phyloP scores from a whole-genome alignment of 2,113 vertebrate genomes.

The Balaenoptera acutorostrata region DNA sequence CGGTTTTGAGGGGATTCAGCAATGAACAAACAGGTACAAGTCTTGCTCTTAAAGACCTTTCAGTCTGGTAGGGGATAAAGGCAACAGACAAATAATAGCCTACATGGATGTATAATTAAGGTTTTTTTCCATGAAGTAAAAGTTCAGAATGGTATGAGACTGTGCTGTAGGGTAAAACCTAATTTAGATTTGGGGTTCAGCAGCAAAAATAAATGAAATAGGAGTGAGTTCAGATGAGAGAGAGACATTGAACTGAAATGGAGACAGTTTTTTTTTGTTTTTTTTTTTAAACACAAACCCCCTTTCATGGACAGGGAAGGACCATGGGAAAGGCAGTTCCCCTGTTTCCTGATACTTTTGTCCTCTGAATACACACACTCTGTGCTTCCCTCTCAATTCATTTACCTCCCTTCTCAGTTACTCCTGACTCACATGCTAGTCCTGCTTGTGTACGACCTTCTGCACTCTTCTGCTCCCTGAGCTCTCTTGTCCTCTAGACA shows the following conservation, averaged over 20 bases:
- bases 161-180: neutral
- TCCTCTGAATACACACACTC: neutral
- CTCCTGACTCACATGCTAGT: neutral
- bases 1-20: neutral
- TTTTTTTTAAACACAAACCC: neutral
- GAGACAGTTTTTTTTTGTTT: neutral
- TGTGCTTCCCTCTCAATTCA: accelerated
- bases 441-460: neutral
- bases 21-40: neutral
- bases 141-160: neutral
- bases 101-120: neutral
- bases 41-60: neutral
- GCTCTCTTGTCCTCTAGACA: neutral
- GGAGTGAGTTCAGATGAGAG: neutral
- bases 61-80: neutral
- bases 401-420: neutral
- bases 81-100: neutral
- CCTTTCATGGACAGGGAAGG: neutral
- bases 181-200: neutral
- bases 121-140: neutral
- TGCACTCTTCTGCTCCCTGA: neutral
- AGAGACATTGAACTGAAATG: neutral
- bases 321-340: neutral
- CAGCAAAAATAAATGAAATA: neutral
- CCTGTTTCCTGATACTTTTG: neutral